A percentile compares a stretch with the other conserved stretches of the same genome.
Evolutionary conservation across 2,797 vertebrate species (phyloP).

Genomic region (Heliangelus exortis): DNA sequence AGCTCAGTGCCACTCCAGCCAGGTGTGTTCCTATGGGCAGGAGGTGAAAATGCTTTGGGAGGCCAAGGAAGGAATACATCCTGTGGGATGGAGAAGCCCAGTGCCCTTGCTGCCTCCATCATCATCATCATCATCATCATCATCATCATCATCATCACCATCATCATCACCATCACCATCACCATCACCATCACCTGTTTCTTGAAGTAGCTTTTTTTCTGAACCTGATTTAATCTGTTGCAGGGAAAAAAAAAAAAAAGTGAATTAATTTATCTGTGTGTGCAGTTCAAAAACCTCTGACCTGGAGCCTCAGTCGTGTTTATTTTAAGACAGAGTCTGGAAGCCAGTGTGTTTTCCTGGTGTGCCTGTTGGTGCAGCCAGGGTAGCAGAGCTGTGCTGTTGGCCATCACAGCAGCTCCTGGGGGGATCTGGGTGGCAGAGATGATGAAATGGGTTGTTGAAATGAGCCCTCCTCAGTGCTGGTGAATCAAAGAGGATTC

Average conservation of each 20-base stretch:
- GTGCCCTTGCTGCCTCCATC: neutral
- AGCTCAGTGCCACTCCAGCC: neutral
- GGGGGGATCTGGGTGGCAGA: neutral
- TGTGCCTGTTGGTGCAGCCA: neutral
- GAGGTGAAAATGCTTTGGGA: neutral
- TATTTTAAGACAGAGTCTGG: neutral
- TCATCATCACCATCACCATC: too few relatives aligned
- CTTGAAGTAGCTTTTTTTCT: neutral
- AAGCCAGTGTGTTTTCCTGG: neutral
- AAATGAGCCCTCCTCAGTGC: neutral
- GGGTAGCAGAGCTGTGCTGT: neutral
- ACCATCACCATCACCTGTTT: neutral
- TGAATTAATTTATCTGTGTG: neutral
- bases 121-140: too few relatives aligned
- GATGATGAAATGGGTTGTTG: neutral
- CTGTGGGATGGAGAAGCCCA: neutral
- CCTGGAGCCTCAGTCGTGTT: neutral
- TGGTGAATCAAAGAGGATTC: neutral
- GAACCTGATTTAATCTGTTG: neutral
- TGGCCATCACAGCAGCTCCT: neutral
- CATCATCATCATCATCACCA: too few relatives aligned
- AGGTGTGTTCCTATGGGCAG: rapidly evolving
- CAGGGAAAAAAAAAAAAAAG: rapidly evolving
- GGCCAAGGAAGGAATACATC: neutral
- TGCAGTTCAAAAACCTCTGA: neutral